Evolutionary conservation across 2,888 invertebrate genomes (phyloP).

Genomic region (Itoplectis maculator): DNA sequence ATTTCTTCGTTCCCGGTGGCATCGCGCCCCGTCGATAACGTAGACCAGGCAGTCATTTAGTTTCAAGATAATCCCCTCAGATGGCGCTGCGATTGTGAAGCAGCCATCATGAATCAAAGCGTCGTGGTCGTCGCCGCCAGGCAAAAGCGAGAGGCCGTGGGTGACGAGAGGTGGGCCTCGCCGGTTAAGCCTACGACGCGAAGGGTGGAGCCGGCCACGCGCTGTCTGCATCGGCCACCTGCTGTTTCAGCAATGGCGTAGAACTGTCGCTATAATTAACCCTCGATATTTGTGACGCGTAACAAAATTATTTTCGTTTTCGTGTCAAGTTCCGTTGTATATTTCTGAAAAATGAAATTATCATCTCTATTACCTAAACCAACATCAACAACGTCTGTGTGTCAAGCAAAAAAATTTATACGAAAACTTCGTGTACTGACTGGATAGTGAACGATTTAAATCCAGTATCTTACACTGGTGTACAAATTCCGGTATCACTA

Average conservation of each 20-base stretch:
- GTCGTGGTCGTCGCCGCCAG: slow-evolving; percentile 57
- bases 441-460: neutral
- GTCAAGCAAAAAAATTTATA: neutral
- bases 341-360: neutral
- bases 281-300: slow-evolving; percentile 15
- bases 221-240: slow-evolving; percentile 71
- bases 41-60: neutral
- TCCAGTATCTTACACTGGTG: neutral
- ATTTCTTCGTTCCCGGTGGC: slow-evolving; percentile 17
- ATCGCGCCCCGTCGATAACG: slow-evolving; percentile 12
- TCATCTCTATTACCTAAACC: neutral
- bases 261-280: slow-evolving; percentile 33
- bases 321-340: neutral
- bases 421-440: neutral
- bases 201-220: slow-evolving; percentile 78
- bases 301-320: neutral
- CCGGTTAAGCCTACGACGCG: slow-evolving; percentile 73
- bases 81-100: slow-evolving; percentile 3
- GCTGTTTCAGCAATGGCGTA: slow-evolving; percentile 73
- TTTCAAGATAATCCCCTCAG: slow-evolving; percentile 11
- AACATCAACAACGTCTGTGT: neutral
- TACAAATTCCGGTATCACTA: neutral
- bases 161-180: slow-evolving; percentile 76
- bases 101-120: slow-evolving; percentile 81
- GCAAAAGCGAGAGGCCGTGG: slow-evolving; percentile 70